Base-by-base conservation (phyloP, 2,888 invertebrate genomes). In the Camptogramma bilineatum region DNA sequence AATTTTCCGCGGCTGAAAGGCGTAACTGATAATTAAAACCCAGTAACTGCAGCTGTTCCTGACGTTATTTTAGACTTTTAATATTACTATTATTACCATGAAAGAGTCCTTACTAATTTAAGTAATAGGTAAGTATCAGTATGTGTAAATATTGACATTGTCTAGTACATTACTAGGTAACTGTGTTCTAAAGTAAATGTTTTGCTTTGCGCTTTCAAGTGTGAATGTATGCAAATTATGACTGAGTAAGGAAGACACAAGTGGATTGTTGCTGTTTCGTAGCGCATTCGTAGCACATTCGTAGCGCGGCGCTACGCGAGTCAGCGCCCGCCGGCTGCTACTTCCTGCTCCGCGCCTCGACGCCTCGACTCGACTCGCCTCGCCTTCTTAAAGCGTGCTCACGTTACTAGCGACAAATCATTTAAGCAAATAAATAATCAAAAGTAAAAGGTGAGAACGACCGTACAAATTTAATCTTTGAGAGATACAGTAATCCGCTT, bases 21-120 rank as follows among this genome's bases (percentile, higher is more conserved):
- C 86, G 84, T 90, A 87, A 90, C 88, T 90, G 88, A 91, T 90
- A 91, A 91, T 91, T 90, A 91, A 91, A 91, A 86, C 82, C 81
- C 87, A 77, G 87, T 90, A 84, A 86, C 84, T 85, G 84, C 90
- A 89, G 89, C 88, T 89, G 90, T 90, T 90, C 84, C 88, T 81
- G 81, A 78, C 81, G 81, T 86, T 85, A 89, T 87, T 85, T 82
- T 80, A 75, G 80, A 81, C 83, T 85, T 88, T 86, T 86, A 85
- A 84, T 86, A 83, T 83, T 82, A 83, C 78, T 81, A 77, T 79
- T 76, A 42, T 78, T 76, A 42, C 76, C 78, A 83, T 84, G 81
- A 83, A 85, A 85, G n/a, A n/a, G n/a, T n/a, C n/a, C n/a, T n/a
- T 76, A 68, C 79, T 80, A 77, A 83, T 85, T 78, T 79, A 75